Evolutionary conservation across 2,888 invertebrate species (phyloP).

Genomic region (Rhabditoides inermis): DNA sequence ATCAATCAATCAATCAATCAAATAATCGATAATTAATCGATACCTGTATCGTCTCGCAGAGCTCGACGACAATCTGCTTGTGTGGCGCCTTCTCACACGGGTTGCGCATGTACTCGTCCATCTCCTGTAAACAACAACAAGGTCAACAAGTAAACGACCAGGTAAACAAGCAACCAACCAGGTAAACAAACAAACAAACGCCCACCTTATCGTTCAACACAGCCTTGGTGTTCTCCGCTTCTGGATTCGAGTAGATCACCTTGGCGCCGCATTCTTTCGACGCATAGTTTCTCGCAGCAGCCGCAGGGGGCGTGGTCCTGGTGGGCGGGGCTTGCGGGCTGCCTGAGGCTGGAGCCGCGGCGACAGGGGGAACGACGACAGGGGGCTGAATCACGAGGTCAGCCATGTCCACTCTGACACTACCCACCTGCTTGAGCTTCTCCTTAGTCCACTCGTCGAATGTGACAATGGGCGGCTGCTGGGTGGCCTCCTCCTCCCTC

Average conservation of each 20-base stretch:
- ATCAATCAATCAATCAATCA: neutral
- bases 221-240: constrained; percentile 71
- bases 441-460: constrained; percentile 43
- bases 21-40: neutral
- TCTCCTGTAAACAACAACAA: constrained; percentile 16
- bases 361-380: too few relatives aligned
- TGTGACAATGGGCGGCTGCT: constrained; percentile 33
- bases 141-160: neutral
- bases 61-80: constrained; percentile 74
- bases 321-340: constrained; percentile 9
- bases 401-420: too few relatives aligned
- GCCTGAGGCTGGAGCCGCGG: too few relatives aligned
- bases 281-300: constrained; percentile 64
- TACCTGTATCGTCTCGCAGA: constrained; percentile 87
- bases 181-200: neutral
- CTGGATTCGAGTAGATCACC: constrained; percentile 81
- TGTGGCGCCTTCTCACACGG: constrained; percentile 68
- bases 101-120: constrained; percentile 93
- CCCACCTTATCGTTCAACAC: constrained; percentile 67
- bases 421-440: constrained; percentile 30
- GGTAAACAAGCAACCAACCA: neutral
- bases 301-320: neutral
- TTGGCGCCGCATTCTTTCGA: constrained; percentile 95
- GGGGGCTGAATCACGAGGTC: too few relatives aligned
- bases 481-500: constrained; percentile 1